These are phyloP conservation scores for Hylomyscus alleni DNA, from an alignment of 2,797 vertebrate species.

Conservation along the genomic window DNA sequence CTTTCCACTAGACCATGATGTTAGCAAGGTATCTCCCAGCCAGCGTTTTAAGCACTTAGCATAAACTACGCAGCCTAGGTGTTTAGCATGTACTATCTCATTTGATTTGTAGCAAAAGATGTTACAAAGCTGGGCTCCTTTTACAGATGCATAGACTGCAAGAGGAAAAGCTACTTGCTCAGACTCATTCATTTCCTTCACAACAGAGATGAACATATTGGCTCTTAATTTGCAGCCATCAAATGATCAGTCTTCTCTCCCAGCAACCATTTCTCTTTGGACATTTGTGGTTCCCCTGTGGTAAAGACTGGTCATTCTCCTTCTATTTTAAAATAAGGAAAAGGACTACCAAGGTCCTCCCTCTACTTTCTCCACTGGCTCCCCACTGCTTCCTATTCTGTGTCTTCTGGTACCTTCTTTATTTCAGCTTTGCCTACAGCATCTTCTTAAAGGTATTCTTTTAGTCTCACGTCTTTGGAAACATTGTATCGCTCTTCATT, in stretches of 20 bases:
- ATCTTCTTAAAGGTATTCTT: background rate
- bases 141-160: background rate
- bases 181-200: constrained; percentile 44
- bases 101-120: constrained; percentile 45
- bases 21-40: background rate
- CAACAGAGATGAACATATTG: constrained; percentile 5
- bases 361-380: background rate
- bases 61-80: background rate
- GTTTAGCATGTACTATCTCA: constrained; percentile 6
- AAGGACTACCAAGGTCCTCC: background rate
- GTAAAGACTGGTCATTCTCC: background rate
- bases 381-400: background rate
- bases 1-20: background rate
- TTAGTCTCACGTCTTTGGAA: background rate
- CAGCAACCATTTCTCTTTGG: background rate
- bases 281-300: background rate
- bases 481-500: background rate
- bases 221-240: background rate
- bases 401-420: background rate
- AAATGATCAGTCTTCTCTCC: background rate
- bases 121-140: background rate
- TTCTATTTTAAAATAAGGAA: background rate
- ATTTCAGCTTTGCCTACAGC: background rate
- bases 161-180: constrained; percentile 41
- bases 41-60: constrained; percentile 19